A percentile compares a stretch with the other conserved stretches of the same genome.
These are phyloP conservation scores for Scomber colias DNA, from an alignment of 2,113 vertebrate genomes.

Conservation along the genomic window DNA sequence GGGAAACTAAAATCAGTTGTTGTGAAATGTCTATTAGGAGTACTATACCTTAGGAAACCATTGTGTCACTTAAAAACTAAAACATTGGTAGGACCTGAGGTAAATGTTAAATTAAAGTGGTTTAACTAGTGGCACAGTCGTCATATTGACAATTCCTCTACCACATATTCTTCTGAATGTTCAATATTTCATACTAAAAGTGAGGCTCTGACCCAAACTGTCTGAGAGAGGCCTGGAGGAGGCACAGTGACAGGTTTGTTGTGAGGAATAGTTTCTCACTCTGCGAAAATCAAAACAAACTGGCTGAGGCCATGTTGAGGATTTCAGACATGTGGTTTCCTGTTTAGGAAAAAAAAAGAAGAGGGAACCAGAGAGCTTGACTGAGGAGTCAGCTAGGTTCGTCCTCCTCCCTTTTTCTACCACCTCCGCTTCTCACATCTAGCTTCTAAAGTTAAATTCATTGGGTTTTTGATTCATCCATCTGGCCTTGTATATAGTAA, in stretches of 20 bases:
- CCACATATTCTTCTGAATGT: not conserved
- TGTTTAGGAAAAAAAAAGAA: conserved; percentile 89
- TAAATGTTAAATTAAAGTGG: not conserved
- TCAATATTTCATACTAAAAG: conserved; percentile 5
- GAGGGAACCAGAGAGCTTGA: conserved; percentile 83
- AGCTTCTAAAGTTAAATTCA: conserved; percentile 63
- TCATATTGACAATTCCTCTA: not conserved
- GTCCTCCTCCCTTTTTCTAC: conserved; percentile 13
- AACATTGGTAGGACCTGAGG: not conserved
- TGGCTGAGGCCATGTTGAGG: conserved; percentile 80
- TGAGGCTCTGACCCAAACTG: conserved; percentile 14
- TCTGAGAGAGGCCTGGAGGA: conserved; percentile 27
- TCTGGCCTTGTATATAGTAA: not conserved
- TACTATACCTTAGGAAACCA: not conserved
- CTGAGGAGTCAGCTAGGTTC: conserved; percentile 19
- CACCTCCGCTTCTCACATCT: conserved; percentile 48
- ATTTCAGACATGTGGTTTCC: conserved; percentile 97
- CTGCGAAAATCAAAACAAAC: conserved; percentile 77
- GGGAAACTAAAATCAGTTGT: too few relatives aligned
- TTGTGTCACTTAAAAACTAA: not conserved
- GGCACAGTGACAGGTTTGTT: conserved; percentile 75
- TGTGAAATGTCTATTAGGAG: not conserved
- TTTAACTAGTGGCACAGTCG: not conserved
- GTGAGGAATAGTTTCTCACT: conserved; percentile 69
- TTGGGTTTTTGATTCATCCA: not conserved